Evolutionary conservation across 1,140 invertebrate genomes (phyloP), one percentile per base, ranked within the genome.

Genomic region (Caenorhabditis briggsae): DNA sequence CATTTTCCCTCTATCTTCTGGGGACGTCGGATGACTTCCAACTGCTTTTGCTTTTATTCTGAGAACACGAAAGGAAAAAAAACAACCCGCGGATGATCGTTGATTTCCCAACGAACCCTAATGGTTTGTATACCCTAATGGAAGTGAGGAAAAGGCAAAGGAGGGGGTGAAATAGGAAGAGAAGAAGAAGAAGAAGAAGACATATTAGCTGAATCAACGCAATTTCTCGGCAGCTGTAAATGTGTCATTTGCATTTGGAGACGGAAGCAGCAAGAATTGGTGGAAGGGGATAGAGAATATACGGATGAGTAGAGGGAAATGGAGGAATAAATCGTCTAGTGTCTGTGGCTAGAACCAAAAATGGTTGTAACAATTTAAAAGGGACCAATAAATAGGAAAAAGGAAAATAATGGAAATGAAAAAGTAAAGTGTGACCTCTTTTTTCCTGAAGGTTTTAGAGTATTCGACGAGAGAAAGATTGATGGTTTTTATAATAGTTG

Each of bases 231-330:
- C 46, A 50, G 70, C 70, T 78, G 70, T 78, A 78, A 78, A 78
- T 78, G 70, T 78, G 70, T 78, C 70, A 78, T 78, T 78, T 78
- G 70, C 70, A 78, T 78, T 78, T 78, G 20, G 46, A 70, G 41
- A 46, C 20, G 14, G 70, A 78, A 50, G 70, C 33, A 33, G 33
- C 33, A 33, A 33, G 70, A n/a, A 70, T 70, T 41, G 23, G 33
- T 78, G 70, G 70, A 78, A 33, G 33, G 33, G 33, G 33, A 33
- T 33, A 33, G 50, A 78, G 70, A 78, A 78, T 78, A 78, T 23
- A 74, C 41, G 46, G 46, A 78, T 78, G 70, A 78, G 70, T 78
- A 78, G 25, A 5, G 33, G 12, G 70, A 78, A 18, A 14, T 20
- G n/a, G 20, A 78, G 33, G 33, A 33, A 33, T 33, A 3, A 2